Base-by-base conservation (phyloP, 35 echinoderm and acorn worm genomes). In the Acanthaster planci region DNA sequence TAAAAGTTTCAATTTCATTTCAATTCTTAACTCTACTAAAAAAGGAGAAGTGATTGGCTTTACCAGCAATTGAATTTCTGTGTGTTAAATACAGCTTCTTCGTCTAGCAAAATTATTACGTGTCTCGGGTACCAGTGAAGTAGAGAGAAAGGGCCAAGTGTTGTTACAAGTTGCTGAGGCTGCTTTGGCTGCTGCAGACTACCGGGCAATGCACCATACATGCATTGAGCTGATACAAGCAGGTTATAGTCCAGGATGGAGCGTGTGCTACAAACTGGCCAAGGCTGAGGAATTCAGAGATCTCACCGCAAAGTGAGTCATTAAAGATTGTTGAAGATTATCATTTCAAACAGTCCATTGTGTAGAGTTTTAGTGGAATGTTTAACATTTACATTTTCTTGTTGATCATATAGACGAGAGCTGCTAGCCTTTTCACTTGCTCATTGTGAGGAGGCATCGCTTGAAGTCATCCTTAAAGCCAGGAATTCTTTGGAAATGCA, bases 101-200 rank as follows among this genome's bases (percentile, higher is more conserved):
- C 79, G 87, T 31, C 84, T 99, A 51, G 92, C 92, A 19, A 94
- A 93, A 78, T 51, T 94, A 19, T 82, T 99, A 30, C 64, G 96
- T 56, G 92, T 99, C 9, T 91, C 55, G 38, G 86, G 85, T 31
- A 75, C 76, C 30, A 86, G 94, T 89, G 92, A 89, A 37, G 67
- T 22, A 36, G 84, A 94, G 51, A 89, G 92, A 50, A 94, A 94
- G 23, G 96, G 96, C 10, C 56, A 80, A 42, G 89, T 99, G 0
- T 51, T 91, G 42, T 60, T 86, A 8, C 75, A 91, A 44, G 90
- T 99, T 34, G 85, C 92, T 31, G 81, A 92, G 32, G 83, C 88
- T 27, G 88, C 96, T 2, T 67, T 99, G 27, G 56, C 88, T 84
- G 95, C 39, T 9, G 54, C 52, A 35, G 92, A 99, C 77, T 91